Conservation (phyloP, 2,888 invertebrate species). For the Drosophila nigritarsus region DNA sequence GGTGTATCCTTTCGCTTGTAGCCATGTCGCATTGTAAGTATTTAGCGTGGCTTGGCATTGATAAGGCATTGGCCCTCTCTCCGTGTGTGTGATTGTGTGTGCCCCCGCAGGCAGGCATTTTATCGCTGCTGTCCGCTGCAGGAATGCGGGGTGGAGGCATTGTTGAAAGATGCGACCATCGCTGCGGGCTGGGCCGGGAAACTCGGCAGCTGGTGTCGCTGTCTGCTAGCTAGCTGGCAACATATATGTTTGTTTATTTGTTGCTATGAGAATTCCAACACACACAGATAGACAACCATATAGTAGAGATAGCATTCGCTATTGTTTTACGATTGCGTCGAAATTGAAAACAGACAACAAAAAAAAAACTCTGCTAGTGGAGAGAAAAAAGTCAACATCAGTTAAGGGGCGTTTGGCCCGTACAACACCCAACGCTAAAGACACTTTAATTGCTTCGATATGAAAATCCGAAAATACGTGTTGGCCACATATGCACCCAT, state of each 20-base stretch:
- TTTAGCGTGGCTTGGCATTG: slow-evolving; percentile 62
- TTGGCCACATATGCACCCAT: slow-evolving; percentile 1
- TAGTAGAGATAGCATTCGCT: slow-evolving; percentile 69
- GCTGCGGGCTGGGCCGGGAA: slow-evolving; percentile 75
- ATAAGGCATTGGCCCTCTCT: slow-evolving; percentile 71
- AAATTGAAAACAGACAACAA: slow-evolving; percentile 65
- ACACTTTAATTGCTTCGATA: slow-evolving; percentile 76
- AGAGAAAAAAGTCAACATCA: slow-evolving; percentile 52
- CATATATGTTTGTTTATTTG: slow-evolving; percentile 66
- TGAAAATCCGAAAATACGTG: slow-evolving; percentile 23
- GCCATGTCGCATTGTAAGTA: slow-evolving; percentile 46
- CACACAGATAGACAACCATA: slow-evolving; percentile 41
- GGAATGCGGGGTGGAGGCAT: not conserved
- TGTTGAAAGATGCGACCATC: slow-evolving; percentile 60
- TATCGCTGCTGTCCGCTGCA: slow-evolving; percentile 44
- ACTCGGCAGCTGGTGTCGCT: slow-evolving; percentile 71
- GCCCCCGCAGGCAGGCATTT: slow-evolving; percentile 61
- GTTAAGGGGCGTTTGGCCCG: slow-evolving; percentile 20
- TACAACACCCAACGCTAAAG: slow-evolving; percentile 66
- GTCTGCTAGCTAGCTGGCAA: slow-evolving; percentile 27
- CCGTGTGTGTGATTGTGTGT: not conserved
- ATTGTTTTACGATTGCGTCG: slow-evolving; percentile 76
- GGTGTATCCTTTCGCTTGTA: slow-evolving; percentile 54
- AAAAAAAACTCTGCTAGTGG: slow-evolving; percentile 2
- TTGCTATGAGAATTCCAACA: slow-evolving; percentile 59